These are phyloP conservation scores for Notodonta dromedarius DNA, from an alignment of 2,888 invertebrate species.

Conservation along the genomic window DNA sequence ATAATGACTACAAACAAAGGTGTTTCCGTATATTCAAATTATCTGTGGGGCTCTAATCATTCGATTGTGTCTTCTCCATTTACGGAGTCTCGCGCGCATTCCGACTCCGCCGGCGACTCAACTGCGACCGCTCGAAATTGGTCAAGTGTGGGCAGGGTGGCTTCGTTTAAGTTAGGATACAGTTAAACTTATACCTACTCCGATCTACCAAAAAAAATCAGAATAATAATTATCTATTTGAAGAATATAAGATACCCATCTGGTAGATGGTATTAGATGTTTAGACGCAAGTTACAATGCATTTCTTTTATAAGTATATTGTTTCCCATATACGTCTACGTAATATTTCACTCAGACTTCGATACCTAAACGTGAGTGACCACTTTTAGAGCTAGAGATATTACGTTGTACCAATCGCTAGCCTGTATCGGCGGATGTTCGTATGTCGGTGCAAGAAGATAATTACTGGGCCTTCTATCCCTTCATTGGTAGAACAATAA, in stretches of 20 bases:
- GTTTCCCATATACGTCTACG: no score
- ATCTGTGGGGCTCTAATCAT: conserved; percentile 16
- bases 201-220: no score
- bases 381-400: neutral
- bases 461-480: conserved; percentile 9
- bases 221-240: no score
- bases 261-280: no score
- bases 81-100: conserved; percentile 28
- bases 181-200: no score
- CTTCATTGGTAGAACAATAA: conserved; percentile 6
- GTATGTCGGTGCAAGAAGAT: conserved; percentile 20
- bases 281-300: no score
- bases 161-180: neutral
- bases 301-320: no score
- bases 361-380: no score
- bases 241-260: no score
- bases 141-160: conserved; percentile 9
- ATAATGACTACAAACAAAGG: neutral
- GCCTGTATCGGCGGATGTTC: conserved; percentile 24
- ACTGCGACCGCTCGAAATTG: conserved; percentile 26
- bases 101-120: conserved; percentile 25
- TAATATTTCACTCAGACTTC: no score
- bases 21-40: conserved; percentile 12
- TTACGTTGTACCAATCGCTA: conserved; percentile 4
- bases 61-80: conserved; percentile 30